A percentile compares a stretch with the other conserved stretches of the same genome.
These are phyloP conservation scores for Pristionchus entomophagus DNA, from an alignment of 2,888 invertebrate species.

Conservation along the genomic window DNA sequence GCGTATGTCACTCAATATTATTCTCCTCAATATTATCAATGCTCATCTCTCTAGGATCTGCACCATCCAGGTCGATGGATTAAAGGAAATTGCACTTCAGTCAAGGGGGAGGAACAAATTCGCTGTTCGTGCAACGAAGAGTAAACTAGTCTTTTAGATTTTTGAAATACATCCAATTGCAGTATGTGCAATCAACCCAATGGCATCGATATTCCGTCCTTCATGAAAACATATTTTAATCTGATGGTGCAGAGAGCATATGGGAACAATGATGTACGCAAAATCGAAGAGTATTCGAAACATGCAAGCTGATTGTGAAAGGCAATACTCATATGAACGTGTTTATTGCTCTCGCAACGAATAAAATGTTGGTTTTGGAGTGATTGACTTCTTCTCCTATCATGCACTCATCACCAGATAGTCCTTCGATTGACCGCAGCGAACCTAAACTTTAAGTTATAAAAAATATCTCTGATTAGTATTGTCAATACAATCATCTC, in stretches of 20 bases:
- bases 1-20: neutral
- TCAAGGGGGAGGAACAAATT: neutral
- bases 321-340: neutral
- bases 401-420: neutral
- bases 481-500: too few species aligned
- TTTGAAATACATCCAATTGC: neutral
- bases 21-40: neutral
- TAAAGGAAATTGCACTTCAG: neutral
- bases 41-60: neutral
- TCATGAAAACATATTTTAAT: neutral
- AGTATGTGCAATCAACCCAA: neutral
- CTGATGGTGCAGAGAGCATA: neutral
- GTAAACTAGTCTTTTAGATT: neutral
- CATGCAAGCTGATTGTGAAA: neutral
- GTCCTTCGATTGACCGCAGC: slow-evolving; percentile 1
- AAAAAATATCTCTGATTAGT: too few species aligned
- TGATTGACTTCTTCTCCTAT: neutral
- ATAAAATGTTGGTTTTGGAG: neutral
- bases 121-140: neutral
- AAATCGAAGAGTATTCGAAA: neutral
- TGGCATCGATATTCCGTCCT: neutral
- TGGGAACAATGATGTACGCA: too few species aligned
- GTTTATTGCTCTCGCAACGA: slow-evolving; percentile 26
- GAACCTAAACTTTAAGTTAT: neutral
- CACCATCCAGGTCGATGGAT: neutral